Conservation (phyloP, 2,113 vertebrate genomes). For the Bucco capensis region DNA sequence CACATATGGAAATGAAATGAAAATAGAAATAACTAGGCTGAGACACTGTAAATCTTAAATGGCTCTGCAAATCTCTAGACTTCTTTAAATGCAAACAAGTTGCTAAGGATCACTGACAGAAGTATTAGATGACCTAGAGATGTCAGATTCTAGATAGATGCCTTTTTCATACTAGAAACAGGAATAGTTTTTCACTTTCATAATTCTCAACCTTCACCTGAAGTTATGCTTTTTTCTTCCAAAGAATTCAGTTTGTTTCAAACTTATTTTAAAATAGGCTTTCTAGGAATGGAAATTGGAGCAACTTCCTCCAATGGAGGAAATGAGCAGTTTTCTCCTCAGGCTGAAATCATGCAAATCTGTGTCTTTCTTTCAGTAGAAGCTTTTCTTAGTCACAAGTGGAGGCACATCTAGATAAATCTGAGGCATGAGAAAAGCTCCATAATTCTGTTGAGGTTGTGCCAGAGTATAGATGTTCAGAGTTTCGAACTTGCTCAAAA, state of each 20-base stretch:
- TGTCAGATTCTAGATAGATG: background rate
- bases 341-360: background rate
- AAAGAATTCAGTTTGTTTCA: background rate
- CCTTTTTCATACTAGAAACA: background rate
- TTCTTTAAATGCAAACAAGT: background rate
- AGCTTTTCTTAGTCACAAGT: background rate
- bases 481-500: background rate
- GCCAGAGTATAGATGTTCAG: background rate
- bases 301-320: background rate
- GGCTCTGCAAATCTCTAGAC: background rate
- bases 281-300: background rate
- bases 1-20: conserved; percentile 48
- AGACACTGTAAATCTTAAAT: background rate
- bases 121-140: background rate
- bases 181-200: background rate
- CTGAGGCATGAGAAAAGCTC: background rate
- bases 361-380: background rate
- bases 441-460: background rate
- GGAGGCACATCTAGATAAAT: background rate
- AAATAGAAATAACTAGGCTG: conserved; percentile 10
- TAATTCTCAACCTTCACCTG: background rate
- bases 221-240: background rate
- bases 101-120: background rate
- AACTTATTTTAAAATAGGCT: background rate
- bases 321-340: background rate